Evolutionary conservation across 2,888 invertebrate genomes (phyloP).

Genomic region (Spialia ferax): DNA sequence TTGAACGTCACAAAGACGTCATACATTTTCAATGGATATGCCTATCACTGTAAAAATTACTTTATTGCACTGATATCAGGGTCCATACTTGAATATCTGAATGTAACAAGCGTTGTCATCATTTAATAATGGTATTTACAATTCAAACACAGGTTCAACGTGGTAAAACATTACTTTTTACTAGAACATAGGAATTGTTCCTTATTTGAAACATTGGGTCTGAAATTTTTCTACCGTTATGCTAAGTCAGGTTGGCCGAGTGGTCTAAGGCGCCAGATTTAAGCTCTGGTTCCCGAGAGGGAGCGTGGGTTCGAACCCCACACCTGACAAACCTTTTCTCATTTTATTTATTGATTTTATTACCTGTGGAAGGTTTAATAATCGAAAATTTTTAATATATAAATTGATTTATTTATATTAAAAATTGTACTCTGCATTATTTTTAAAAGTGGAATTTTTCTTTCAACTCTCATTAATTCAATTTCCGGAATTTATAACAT

Average conservation of each 20-base stretch:
- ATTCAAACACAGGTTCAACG: too few species aligned
- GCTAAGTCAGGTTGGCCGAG: constrained; percentile 87
- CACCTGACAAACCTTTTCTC: constrained; percentile 13
- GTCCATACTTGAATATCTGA: neutral
- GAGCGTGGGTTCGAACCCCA: constrained; percentile 86
- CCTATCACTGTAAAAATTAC: neutral
- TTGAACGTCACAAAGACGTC: constrained; percentile 1
- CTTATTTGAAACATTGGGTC: neutral
- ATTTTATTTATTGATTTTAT: too few species aligned
- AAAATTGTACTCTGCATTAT: too few species aligned
- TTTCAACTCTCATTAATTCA: too few species aligned
- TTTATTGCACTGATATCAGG: neutral
- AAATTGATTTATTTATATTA: too few species aligned
- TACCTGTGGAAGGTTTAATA: too few species aligned
- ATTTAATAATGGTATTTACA: too few species aligned
- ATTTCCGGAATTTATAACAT: too few species aligned
- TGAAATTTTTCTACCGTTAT: neutral
- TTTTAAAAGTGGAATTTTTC: too few species aligned
- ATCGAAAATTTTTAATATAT: too few species aligned
- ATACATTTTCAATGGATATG: neutral
- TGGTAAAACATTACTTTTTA: too few species aligned
- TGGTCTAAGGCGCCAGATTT: constrained; percentile 95
- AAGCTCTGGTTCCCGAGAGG: constrained; percentile 93
- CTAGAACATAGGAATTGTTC: too few species aligned
- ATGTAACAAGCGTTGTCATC: neutral